These are phyloP conservation scores for Periparus ater DNA, from an alignment of 2,797 vertebrate species.

Conservation along the genomic window DNA sequence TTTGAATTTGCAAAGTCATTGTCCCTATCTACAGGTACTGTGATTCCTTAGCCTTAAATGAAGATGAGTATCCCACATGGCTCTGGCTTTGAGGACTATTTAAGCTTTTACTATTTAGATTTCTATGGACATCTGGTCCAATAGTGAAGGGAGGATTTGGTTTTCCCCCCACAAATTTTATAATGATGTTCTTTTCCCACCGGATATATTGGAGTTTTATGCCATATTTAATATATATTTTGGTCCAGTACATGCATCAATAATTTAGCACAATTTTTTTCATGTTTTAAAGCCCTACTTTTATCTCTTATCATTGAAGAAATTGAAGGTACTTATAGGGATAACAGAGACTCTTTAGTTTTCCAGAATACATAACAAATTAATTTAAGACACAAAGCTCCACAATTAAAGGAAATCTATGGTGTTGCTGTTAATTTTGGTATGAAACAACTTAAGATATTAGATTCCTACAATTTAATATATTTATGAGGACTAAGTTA, in stretches of 20 bases:
- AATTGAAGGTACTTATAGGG: background rate
- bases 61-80: rapidly evolving
- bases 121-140: background rate
- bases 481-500: background rate
- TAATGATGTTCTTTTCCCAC: background rate
- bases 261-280: background rate
- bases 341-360: background rate
- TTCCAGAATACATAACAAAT: background rate
- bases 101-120: background rate
- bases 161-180: background rate
- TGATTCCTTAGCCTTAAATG: background rate
- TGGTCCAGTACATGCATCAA: background rate
- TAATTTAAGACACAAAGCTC: background rate
- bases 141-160: background rate
- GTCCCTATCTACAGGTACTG: background rate
- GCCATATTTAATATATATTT: background rate
- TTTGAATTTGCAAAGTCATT: background rate
- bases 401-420: background rate
- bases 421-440: background rate
- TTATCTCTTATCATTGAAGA: background rate
- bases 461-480: background rate
- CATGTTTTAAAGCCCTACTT: background rate
- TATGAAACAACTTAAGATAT: background rate
- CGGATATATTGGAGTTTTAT: background rate
- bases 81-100: background rate